Conservation (phyloP, 2,113 vertebrate species). For the Hippocampus abdominalis region DNA sequence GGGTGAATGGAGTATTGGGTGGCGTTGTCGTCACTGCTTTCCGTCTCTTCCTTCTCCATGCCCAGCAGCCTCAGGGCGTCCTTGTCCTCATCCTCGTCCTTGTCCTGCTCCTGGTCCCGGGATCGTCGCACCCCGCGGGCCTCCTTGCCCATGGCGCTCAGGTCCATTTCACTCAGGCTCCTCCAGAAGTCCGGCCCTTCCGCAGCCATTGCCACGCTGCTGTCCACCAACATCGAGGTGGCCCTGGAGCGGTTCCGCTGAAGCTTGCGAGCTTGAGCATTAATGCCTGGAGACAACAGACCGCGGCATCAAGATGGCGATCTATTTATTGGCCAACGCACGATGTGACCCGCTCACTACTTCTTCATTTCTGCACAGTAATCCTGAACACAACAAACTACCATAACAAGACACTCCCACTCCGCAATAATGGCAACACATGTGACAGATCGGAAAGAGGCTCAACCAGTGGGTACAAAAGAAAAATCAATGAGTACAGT, state of each 20-base stretch:
- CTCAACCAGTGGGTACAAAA: too few species aligned
- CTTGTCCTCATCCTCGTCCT: constrained; percentile 57
- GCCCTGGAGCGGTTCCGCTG: constrained; percentile 68
- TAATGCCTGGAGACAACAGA: constrained; percentile 58
- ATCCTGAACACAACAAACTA: too few species aligned
- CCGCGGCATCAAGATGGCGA: not conserved
- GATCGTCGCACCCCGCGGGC: constrained; percentile 39
- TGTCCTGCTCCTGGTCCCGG: constrained; percentile 31
- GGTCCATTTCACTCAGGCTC: constrained; percentile 76
- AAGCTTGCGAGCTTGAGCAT: constrained; percentile 69
- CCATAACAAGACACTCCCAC: too few species aligned
- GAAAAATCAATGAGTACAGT: too few species aligned
- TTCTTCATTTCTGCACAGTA: too few species aligned
- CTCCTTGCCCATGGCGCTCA: constrained; percentile 62
- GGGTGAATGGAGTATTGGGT: constrained; percentile 75
- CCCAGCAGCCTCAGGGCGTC: constrained; percentile 56
- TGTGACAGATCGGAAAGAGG: too few species aligned
- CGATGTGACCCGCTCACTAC: not conserved
- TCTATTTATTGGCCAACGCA: not conserved
- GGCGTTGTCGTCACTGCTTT: constrained; percentile 74
- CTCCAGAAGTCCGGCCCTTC: constrained; percentile 69
- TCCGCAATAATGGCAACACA: too few species aligned
- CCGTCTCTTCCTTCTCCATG: constrained; percentile 75
- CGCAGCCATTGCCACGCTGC: constrained; percentile 39
- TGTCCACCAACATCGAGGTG: constrained; percentile 71